Percentiles rank a stretch among this genome's conserved stretches.
Conservation (phyloP, 2,797 vertebrate genomes). For the Gallirallus australis region DNA sequence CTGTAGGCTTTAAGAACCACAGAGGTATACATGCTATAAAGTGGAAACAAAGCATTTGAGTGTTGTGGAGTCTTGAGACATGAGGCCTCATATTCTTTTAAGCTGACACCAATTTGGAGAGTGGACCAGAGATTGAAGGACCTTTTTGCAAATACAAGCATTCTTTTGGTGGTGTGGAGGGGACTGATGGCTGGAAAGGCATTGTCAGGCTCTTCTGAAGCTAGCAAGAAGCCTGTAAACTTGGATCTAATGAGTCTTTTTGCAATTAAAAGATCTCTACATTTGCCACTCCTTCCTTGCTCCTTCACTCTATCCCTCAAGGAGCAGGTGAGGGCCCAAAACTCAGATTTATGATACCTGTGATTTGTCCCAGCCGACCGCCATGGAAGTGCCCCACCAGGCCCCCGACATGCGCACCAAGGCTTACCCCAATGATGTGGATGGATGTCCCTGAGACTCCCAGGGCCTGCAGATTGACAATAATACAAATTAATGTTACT, state of each 20-base stretch:
- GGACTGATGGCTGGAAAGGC: background rate
- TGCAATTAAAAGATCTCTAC: background rate
- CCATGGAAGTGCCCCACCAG: slow-evolving; percentile 90
- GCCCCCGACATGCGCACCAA: slow-evolving; percentile 92
- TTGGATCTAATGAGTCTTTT: background rate
- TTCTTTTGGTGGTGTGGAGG: background rate
- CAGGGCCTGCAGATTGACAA: slow-evolving; percentile 74
- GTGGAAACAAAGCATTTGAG: background rate
- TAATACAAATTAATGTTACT: background rate
- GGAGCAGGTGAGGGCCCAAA: background rate
- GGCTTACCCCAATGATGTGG: slow-evolving; percentile 94
- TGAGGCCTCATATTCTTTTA: fast-evolving
- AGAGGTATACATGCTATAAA: background rate
- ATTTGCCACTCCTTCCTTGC: background rate
- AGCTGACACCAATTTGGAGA: background rate
- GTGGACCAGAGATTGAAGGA: background rate
- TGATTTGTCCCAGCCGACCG: slow-evolving; percentile 91
- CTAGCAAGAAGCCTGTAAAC: background rate
- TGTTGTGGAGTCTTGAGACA: background rate
- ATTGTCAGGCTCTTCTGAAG: background rate
- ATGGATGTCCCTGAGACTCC: slow-evolving; percentile 85
- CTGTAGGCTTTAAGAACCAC: background rate
- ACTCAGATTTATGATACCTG: slow-evolving; percentile 80
- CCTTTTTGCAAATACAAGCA: background rate
- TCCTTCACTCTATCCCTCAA: background rate